Evolutionary conservation across 2,113 vertebrate species (phyloP).

Genomic region (Meleagris gallopavo): DNA sequence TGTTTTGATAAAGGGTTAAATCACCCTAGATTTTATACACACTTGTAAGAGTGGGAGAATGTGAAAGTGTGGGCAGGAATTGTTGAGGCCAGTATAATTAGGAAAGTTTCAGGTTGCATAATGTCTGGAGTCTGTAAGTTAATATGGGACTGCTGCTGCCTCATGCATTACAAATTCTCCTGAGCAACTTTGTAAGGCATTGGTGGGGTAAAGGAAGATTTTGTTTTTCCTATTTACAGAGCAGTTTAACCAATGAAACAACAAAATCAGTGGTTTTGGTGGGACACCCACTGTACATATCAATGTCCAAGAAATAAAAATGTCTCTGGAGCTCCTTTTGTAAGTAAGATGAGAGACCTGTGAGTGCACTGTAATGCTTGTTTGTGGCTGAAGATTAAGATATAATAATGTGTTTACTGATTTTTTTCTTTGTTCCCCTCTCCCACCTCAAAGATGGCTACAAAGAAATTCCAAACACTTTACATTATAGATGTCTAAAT

Average conservation of each 20-base stretch:
- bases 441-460: background rate
- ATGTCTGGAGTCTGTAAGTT: conserved; percentile 19
- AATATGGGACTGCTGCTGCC: conserved; percentile 6
- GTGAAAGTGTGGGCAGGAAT: background rate
- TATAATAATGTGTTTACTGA: background rate
- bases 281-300: background rate
- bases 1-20: conserved; percentile 19
- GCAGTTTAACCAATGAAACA: background rate
- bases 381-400: background rate
- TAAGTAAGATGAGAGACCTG: background rate
- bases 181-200: background rate
- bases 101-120: conserved; percentile 43
- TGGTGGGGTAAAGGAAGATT: background rate
- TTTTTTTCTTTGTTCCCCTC: fast-evolving
- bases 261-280: background rate
- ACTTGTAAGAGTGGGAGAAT: background rate
- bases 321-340: background rate
- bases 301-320: background rate
- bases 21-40: background rate
- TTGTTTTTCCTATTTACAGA: conserved; percentile 25
- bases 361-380: background rate
- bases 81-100: conserved; percentile 26
- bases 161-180: conserved; percentile 13
- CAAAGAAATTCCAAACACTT: background rate
- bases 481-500: background rate